A percentile compares a stretch with the other conserved stretches of the same genome.
phyloP scores from a whole-genome alignment of 1,140 invertebrate species.

The Calephelis nemesis region DNA sequence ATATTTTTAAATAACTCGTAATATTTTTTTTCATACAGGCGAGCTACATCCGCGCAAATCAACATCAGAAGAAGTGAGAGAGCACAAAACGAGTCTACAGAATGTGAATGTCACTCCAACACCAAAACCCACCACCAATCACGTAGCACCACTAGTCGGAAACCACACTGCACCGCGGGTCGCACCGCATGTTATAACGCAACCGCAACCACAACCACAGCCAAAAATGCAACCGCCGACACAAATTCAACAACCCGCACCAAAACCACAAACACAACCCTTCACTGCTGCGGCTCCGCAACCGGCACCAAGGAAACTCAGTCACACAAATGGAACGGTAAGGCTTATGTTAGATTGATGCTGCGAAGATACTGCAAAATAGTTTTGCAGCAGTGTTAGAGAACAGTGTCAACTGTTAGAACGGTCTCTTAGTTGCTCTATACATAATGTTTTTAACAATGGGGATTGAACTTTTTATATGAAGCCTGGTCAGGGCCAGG shows the following conservation, averaged over 20 bases:
- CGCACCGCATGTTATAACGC: constrained; percentile 38
- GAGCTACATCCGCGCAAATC: constrained; percentile 57
- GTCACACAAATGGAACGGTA: constrained; percentile 67
- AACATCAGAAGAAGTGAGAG: constrained; percentile 69
- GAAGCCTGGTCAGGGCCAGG: no score
- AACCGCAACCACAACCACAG: constrained; percentile 33
- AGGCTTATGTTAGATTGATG: constrained; percentile 26
- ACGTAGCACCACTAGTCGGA: constrained; percentile 60
- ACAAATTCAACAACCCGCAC: constrained; percentile 24
- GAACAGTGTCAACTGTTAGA: no score
- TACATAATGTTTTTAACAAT: no score
- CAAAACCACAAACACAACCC: constrained; percentile 39
- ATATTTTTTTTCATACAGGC: constrained; percentile 39
- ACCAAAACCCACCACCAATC: constrained; percentile 59
- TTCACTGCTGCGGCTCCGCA: constrained; percentile 58
- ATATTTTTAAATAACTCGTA: neutral
- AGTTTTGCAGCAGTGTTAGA: no score
- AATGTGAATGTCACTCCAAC: constrained; percentile 57
- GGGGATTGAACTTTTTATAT: no score
- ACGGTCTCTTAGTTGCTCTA: no score
- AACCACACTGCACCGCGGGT: constrained; percentile 50
- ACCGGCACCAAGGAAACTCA: constrained; percentile 72
- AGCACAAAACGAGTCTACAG: constrained; percentile 61
- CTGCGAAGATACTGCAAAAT: neutral
- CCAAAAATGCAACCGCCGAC: constrained; percentile 30